A percentile compares a stretch with the other conserved stretches of the same genome.
These are phyloP conservation scores for Chydorus sphaericus DNA, from an alignment of 2,888 invertebrate species.

Conservation along the genomic window DNA sequence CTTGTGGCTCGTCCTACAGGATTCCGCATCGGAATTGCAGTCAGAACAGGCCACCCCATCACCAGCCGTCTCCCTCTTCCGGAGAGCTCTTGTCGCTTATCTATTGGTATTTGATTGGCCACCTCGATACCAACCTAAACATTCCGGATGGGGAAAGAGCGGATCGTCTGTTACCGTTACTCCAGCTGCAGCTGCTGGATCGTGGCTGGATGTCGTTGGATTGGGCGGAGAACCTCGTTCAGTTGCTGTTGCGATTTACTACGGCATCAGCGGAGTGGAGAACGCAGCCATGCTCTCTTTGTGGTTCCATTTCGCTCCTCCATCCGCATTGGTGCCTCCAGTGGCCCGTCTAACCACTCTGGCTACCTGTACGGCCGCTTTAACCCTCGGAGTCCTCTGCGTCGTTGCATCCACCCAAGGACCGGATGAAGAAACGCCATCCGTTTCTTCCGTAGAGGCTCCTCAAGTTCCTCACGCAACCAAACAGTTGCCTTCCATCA, in stretches of 20 bases:
- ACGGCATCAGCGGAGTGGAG: constrained; percentile 14
- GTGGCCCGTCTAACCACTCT: constrained; percentile 13
- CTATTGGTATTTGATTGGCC: constrained; percentile 15
- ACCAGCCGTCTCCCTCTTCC: constrained; percentile 12
- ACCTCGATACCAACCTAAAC: constrained; percentile 8
- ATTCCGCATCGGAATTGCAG: constrained; percentile 12
- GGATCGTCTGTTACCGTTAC: not conserved
- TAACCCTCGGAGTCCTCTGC: constrained; percentile 13
- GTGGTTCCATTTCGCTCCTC: constrained; percentile 14
- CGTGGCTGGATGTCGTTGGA: constrained; percentile 10
- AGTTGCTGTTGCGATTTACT: constrained; percentile 13
- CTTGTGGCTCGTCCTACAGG: constrained; percentile 13
- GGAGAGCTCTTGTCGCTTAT: constrained; percentile 11
- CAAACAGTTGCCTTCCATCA: not conserved
- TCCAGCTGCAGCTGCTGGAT: constrained; percentile 2
- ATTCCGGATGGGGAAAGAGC: not conserved
- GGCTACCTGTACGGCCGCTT: constrained; percentile 13
- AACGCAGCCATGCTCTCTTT: constrained; percentile 15
- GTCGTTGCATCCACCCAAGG: constrained; percentile 12
- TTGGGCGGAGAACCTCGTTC: constrained; percentile 11
- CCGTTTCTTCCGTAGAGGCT: not conserved
- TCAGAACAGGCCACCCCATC: constrained; percentile 6
- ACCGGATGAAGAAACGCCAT: constrained; percentile 9
- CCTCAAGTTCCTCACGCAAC: no score
- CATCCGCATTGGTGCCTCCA: constrained; percentile 3